phyloP scores from a whole-genome alignment of 2,797 vertebrate species.

The Neosilurus hyrtlii region DNA sequence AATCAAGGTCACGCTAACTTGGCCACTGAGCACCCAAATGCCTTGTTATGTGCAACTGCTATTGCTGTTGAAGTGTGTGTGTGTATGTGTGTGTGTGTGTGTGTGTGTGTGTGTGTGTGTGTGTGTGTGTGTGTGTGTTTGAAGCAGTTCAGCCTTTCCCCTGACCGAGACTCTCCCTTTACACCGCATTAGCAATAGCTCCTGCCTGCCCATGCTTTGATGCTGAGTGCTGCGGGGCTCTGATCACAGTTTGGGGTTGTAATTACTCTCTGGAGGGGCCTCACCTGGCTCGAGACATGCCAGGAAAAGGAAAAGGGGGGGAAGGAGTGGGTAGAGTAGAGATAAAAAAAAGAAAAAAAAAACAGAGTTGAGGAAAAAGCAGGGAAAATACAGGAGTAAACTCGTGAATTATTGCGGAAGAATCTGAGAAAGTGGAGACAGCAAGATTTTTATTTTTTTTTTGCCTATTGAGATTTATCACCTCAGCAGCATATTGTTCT shows the following conservation, averaged over 20 bases:
- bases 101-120: constrained; percentile 10
- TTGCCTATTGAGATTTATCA: constrained; percentile 3
- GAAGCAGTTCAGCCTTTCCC: constrained; percentile 27
- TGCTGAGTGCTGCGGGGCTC: constrained; percentile 52
- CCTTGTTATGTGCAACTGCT: constrained; percentile 40
- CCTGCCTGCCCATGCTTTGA: constrained; percentile 47
- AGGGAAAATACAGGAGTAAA: background rate
- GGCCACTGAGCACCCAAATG: constrained; percentile 45
- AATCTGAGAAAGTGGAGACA: constrained; percentile 1
- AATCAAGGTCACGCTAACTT: constrained; percentile 43
- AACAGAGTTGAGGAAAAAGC: background rate
- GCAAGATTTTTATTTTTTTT: constrained; percentile 4
- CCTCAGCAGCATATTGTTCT: constrained; percentile 2
- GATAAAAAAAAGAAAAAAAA: background rate
- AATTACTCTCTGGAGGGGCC: constrained; percentile 53
- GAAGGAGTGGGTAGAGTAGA: background rate
- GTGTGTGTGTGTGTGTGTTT: constrained; percentile 14
- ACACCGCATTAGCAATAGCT: constrained; percentile 41
- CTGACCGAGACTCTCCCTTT: constrained; percentile 37
- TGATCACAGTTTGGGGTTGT: constrained; percentile 52
- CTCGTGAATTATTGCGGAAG: constrained; percentile 9
- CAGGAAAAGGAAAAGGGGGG: background rate
- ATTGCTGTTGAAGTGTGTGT: constrained; percentile 14
- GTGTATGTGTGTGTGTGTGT: constrained; percentile 14
- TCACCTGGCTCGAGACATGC: constrained; percentile 45